Evolutionary conservation across 2,113 vertebrate species (phyloP).

Genomic region (Pterocles burchelli): DNA sequence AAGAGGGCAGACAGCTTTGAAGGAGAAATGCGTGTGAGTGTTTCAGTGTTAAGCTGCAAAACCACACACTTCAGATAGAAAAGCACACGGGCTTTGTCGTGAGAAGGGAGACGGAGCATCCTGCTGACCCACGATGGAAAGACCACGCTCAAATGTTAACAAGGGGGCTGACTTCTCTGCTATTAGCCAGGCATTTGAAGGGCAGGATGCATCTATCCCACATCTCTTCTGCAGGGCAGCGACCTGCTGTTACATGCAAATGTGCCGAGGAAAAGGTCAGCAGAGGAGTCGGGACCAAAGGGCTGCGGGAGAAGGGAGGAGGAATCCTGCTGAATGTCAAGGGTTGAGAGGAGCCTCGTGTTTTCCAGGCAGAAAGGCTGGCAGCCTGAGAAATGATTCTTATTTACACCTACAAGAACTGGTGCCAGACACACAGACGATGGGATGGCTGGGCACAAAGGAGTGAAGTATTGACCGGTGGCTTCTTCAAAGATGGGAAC

Average conservation of each 20-base stretch:
- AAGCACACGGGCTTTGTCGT: neutral
- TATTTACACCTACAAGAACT: neutral
- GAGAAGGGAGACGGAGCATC: neutral
- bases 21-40: neutral
- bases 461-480: neutral
- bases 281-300: neutral
- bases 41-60: neutral
- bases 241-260: neutral
- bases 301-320: neutral
- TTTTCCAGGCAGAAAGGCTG: neutral
- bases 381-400: neutral
- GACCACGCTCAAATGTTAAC: neutral
- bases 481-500: neutral
- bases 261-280: neutral
- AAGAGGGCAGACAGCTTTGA: neutral
- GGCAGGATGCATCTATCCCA: neutral
- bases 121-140: neutral
- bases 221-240: neutral
- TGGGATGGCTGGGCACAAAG: neutral
- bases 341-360: neutral
- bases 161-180: neutral
- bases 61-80: neutral
- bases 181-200: neutral
- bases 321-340: neutral
- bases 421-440: neutral